Evolutionary conservation across 2,797 vertebrate genomes (phyloP).

Genomic region (Clarias fuscus): DNA sequence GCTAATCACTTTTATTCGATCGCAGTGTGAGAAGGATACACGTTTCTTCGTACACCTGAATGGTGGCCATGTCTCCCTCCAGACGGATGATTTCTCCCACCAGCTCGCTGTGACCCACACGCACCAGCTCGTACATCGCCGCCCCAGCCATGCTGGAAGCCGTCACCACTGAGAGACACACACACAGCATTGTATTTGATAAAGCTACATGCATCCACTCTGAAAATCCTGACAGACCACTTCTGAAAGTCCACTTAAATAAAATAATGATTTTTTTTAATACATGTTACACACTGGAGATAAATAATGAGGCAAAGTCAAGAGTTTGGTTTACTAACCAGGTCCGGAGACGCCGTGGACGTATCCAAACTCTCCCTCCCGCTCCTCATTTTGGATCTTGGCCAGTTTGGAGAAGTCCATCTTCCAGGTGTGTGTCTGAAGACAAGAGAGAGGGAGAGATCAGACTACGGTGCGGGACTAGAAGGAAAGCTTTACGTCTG

Average conservation of each 20-base stretch:
- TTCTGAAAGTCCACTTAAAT: neutral
- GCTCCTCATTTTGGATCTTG: slow-evolving; percentile 88
- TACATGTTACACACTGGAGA: neutral
- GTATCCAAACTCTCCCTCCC: slow-evolving; percentile 87
- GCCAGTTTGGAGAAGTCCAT: slow-evolving; percentile 95
- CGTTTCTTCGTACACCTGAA: slow-evolving; percentile 98
- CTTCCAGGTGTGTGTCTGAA: slow-evolving; percentile 60
- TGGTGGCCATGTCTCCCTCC: slow-evolving; percentile 97
- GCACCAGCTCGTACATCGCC: slow-evolving; percentile 98
- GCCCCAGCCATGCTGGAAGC: slow-evolving; percentile 95
- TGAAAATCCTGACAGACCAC: neutral
- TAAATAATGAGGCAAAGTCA: neutral
- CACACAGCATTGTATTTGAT: neutral
- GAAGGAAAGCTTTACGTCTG: neutral
- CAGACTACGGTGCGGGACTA: neutral
- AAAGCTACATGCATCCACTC: neutral
- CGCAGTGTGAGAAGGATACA: slow-evolving; percentile 85
- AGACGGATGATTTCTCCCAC: slow-evolving; percentile 98
- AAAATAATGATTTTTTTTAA: neutral
- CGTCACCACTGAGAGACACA: slow-evolving; percentile 82
- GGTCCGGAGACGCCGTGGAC: slow-evolving; percentile 94
- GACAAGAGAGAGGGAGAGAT: slow-evolving; percentile 30
- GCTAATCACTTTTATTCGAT: too few relatives aligned
- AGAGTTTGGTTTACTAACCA: slow-evolving; percentile 71
- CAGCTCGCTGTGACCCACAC: slow-evolving; percentile 94